phyloP scores from a whole-genome alignment of 2,888 invertebrate species.

The Theretra japonica region DNA sequence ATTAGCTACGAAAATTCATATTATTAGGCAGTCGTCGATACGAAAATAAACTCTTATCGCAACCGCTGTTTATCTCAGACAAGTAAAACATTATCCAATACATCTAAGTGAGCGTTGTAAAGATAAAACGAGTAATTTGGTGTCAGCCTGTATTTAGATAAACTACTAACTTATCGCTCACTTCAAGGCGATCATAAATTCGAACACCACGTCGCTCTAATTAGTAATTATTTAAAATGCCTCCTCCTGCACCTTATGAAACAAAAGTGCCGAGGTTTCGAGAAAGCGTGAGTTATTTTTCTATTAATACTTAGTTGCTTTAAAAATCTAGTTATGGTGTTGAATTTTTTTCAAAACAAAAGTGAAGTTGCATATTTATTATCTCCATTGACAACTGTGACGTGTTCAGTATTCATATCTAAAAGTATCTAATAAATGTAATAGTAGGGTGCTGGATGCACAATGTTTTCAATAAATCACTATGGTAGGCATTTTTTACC shows the following conservation, averaged over 20 bases:
- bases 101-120: conserved; percentile 26
- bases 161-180: conserved; percentile 52
- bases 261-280: conserved; percentile 56
- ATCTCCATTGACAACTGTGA: conserved; percentile 24
- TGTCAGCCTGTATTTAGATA: conserved; percentile 28
- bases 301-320: conserved; percentile 24
- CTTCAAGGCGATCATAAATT: conserved; percentile 56
- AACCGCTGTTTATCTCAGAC: conserved; percentile 25
- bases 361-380: conserved; percentile 46
- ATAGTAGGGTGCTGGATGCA: too few species aligned
- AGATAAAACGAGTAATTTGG: conserved; percentile 30
- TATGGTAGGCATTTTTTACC: too few species aligned
- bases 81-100: conserved; percentile 31
- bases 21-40: conserved; percentile 7
- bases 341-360: conserved; percentile 42
- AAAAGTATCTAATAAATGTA: too few species aligned
- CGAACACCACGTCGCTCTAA: conserved; percentile 42
- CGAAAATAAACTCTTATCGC: conserved; percentile 28
- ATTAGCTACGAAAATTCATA: conserved; percentile 1
- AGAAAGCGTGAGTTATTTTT: conserved; percentile 56
- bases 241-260: conserved; percentile 28
- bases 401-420: not conserved
- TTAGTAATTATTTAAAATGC: conserved; percentile 37
- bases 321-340: not conserved
- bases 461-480: too few species aligned